A percentile compares a stretch with the other conserved stretches of the same genome.
Evolutionary conservation across 2,888 invertebrate genomes (phyloP).

Genomic region (Metacarcinus magister): DNA sequence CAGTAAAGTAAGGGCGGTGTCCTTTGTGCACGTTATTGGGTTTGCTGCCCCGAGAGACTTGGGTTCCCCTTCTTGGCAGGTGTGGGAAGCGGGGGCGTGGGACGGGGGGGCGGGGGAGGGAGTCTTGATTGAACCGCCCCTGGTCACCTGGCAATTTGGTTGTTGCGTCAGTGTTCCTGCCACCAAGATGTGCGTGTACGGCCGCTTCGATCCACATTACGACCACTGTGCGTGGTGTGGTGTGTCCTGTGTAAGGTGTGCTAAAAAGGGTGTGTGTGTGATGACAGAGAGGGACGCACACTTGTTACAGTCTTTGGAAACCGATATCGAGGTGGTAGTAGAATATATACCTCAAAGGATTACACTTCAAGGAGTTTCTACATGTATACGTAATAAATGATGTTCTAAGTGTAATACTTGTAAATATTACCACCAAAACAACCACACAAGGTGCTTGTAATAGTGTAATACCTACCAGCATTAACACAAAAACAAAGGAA

Average conservation of each 20-base stretch:
- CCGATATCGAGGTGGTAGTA: too few species aligned
- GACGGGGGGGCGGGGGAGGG: not conserved
- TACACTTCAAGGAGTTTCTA: too few species aligned
- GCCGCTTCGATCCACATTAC: not conserved
- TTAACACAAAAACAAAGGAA: too few species aligned
- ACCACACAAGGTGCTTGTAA: too few species aligned
- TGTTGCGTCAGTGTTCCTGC: not conserved
- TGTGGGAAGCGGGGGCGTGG: too few species aligned
- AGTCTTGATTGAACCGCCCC: slow-evolving; percentile 6
- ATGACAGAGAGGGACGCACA: not conserved
- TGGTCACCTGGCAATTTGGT: not conserved
- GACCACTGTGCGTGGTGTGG: not conserved
- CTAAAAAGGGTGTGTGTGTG: not conserved
- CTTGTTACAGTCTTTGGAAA: not conserved
- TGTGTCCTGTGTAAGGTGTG: not conserved
- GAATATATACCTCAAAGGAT: too few species aligned
- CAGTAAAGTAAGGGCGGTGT: not conserved
- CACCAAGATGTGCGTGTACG: not conserved
- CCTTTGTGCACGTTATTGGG: not conserved
- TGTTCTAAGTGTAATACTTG: too few species aligned
- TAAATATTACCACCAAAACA: too few species aligned
- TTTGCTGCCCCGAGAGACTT: slow-evolving; percentile 1
- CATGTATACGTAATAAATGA: too few species aligned
- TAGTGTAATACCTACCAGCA: too few species aligned
- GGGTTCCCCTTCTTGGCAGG: not conserved